Evolutionary conservation across 2,797 vertebrate genomes (phyloP).

Genomic region (Valencia hispanica): DNA sequence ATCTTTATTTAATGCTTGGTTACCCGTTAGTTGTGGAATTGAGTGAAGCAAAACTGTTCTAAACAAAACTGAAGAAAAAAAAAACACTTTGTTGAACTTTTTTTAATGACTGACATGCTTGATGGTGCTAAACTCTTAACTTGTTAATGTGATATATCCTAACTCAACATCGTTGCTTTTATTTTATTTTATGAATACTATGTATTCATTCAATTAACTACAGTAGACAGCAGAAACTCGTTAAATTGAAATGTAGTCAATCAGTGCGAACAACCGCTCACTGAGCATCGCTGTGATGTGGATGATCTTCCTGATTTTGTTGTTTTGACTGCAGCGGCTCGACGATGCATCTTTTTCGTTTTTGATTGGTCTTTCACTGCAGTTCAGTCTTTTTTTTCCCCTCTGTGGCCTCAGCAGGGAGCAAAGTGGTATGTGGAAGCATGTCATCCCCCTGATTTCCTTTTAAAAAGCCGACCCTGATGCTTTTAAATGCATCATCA

Average conservation of each 20-base stretch:
- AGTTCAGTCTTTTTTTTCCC: slow-evolving; percentile 62
- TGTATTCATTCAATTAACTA: slow-evolving; percentile 57
- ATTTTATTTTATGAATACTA: slow-evolving; percentile 43
- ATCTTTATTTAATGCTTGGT: background rate
- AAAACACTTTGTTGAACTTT: background rate
- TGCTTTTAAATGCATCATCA: slow-evolving; percentile 87
- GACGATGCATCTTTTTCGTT: slow-evolving; percentile 57
- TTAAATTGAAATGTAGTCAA: slow-evolving; percentile 70
- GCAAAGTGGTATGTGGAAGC: slow-evolving; percentile 71
- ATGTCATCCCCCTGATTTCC: slow-evolving; percentile 79
- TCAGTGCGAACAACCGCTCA: slow-evolving; percentile 71
- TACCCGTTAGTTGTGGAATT: background rate
- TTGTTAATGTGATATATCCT: slow-evolving; percentile 33
- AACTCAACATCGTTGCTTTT: slow-evolving; percentile 43
- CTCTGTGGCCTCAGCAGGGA: slow-evolving; percentile 78
- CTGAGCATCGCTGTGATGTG: slow-evolving; percentile 66
- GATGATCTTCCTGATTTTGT: slow-evolving; percentile 72
- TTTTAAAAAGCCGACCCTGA: slow-evolving; percentile 81
- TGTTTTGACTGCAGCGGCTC: slow-evolving; percentile 66
- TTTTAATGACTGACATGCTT: slow-evolving; percentile 30
- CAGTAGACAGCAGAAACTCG: slow-evolving; percentile 47
- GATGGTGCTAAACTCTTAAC: slow-evolving; percentile 26
- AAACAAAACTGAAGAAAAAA: background rate
- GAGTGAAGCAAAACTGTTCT: background rate
- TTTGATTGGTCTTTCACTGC: slow-evolving; percentile 73